Base-by-base conservation (phyloP, 2,888 invertebrate genomes). In the Pheosia tremula region DNA sequence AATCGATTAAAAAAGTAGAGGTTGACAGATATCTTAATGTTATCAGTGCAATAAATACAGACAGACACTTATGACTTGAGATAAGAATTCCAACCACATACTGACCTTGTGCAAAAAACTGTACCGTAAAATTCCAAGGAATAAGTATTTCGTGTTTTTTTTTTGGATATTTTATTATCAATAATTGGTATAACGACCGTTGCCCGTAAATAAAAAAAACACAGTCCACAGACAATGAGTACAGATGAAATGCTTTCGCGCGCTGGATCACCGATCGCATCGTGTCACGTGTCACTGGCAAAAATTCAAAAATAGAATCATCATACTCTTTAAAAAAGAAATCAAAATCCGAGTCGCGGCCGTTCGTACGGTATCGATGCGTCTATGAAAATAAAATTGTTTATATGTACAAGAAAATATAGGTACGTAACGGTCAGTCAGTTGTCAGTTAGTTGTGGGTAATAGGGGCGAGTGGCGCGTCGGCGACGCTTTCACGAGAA, bases 311-410 rank as follows among this genome's bases (percentile, higher is more conserved):
- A 82, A 80, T 83, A 82, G 82, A 79, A 78, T 74, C 59, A 62
- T 67, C 69, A 67, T 41, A 60, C 56, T 52, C 68, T 75, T 74
- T 74, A 74, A 62, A 67, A 71, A 74, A 74, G 67, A 72, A 77
- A 69, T 56, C 45, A 63, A 49, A 72, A 74, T 74, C 69, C 66
- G 59, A 63, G 65, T 64, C 67, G 41, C 45, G 0, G 49, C 59
- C 62, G 59, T 63, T 57, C 63, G 54, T 54, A 68, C 64, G 69
- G 78, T 81, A 80, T 82, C 81, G 83, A 87, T 88, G 86, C 86
- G 86, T 81, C 85, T 88, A 88, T 91, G 86, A 88, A 93, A 91
- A 91, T 89, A 90, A 90, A 56, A 87, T 89, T 86, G 85, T 90
- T 87, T 86, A 87, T 87, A 84, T 81, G 79, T 84, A 84, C 79